Conservation (phyloP, 1,140 invertebrate genomes). For the Cepaea nemoralis region DNA sequence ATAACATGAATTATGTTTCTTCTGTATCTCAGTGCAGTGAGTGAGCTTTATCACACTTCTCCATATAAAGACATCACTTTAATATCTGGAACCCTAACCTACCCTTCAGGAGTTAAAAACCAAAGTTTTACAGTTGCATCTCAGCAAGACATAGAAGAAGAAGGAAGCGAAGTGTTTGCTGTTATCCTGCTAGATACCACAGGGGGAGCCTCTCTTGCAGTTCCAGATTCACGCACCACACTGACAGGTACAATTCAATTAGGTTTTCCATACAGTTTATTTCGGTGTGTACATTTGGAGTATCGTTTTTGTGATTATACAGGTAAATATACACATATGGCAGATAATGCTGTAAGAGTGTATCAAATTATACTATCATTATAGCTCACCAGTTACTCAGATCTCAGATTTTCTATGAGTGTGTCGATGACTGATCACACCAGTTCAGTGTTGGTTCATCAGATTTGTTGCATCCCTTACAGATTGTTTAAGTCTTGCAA, state of each 20-base stretch:
- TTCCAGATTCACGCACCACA: conserved; percentile 52
- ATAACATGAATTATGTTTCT: not conserved
- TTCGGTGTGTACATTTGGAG: too few species aligned
- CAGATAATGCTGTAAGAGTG: too few species aligned
- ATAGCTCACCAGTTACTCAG: too few species aligned
- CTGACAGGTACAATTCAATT: conserved; percentile 59
- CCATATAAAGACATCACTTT: conserved; percentile 58
- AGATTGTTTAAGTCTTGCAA: too few species aligned
- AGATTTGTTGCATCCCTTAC: too few species aligned
- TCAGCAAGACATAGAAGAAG: conserved; percentile 63
- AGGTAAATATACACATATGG: too few species aligned
- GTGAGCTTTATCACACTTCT: conserved; percentile 55
- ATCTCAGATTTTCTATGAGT: too few species aligned
- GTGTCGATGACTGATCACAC: too few species aligned
- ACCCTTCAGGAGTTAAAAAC: conserved; percentile 40
- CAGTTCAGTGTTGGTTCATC: too few species aligned
- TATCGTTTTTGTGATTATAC: too few species aligned
- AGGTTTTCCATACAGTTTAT: not conserved
- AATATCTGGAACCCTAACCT: conserved; percentile 64
- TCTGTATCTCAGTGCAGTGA: conserved; percentile 60
- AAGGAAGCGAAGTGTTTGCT: conserved; percentile 66
- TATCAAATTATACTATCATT: too few species aligned
- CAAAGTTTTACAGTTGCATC: conserved; percentile 54
- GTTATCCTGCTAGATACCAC: conserved; percentile 60
- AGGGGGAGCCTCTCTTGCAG: conserved; percentile 61